phyloP scores from a whole-genome alignment of 1,140 invertebrate species.

The Apis florea region DNA sequence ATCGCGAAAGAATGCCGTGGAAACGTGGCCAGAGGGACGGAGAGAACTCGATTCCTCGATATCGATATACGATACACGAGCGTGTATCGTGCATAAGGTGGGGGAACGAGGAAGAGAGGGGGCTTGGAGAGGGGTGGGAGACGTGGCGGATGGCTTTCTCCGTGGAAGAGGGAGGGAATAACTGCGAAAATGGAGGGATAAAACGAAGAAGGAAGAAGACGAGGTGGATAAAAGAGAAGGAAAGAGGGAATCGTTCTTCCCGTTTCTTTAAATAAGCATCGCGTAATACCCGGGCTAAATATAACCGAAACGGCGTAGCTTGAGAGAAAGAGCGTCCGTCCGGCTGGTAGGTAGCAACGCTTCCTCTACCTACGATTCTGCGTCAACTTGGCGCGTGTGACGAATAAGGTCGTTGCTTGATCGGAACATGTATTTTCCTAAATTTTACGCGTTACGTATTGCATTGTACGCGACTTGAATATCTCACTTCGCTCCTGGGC shows the following conservation, averaged over 20 bases:
- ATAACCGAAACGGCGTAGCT: conserved; percentile 67
- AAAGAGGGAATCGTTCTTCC: conserved; percentile 62
- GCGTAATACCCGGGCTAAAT: conserved; percentile 77
- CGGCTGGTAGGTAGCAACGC: conserved; percentile 17
- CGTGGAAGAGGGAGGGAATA: neutral
- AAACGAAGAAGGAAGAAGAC: neutral
- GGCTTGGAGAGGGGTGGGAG: no score
- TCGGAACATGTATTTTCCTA: neutral
- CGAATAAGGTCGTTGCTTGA: conserved; percentile 30
- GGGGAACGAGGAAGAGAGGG: conserved; percentile 1
- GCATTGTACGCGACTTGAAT: no score
- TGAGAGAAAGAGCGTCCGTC: conserved; percentile 54
- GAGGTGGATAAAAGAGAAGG: neutral
- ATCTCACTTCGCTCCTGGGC: no score
- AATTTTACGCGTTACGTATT: neutral
- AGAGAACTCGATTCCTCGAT: conserved; percentile 4
- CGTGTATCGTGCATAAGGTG: neutral
- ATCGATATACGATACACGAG: no score
- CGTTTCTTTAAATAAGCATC: conserved; percentile 78
- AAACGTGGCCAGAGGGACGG: conserved; percentile 4
- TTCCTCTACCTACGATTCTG: neutral
- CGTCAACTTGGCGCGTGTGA: conserved; percentile 27
- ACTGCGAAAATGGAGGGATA: neutral
- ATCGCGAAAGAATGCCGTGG: conserved; percentile 51
- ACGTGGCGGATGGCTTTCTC: neutral